Base-by-base conservation (phyloP, 2,113 vertebrate genomes). In the Stigmatopora nigra region DNA sequence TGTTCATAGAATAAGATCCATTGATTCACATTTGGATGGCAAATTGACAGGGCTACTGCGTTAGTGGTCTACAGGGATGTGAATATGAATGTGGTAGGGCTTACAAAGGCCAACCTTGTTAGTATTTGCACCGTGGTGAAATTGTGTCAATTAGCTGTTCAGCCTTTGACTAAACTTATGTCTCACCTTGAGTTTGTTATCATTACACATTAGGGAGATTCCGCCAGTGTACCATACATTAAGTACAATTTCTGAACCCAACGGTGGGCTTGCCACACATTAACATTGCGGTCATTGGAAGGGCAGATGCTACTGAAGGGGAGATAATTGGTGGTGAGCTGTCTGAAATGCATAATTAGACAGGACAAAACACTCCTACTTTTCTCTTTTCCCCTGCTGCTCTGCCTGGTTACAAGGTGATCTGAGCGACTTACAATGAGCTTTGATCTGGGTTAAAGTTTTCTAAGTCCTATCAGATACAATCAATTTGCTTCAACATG, bases 331-430 rank as follows among this genome's bases (percentile, higher is more conserved):
- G 85, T 86, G 88, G 85, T 71, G 81, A 89, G 83, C 82, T 88
- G 87, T 88, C 87, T 89, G 84, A 89, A 89, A 89, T 89, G 86
- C 89, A 88, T 91, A 91, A 90, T 91, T 90, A 89, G 84, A 89
- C 69, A 45, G 84, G 87, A 91, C 85, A 82, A 86, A 87, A 84
- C 84, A 85, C 87, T 84, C 85, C 86, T 77, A 51, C 84, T 82
- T 80, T 77, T 78, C 75, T 73, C 79, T 82, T 81, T 77, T 68
- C 73, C 68, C 53, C 71, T 52, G 20, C 75, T 36, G 48, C 78
- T 75, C 78, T 76, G 73, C 73, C 73, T 78, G 80, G 77, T 73
- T 69, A 64, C 72, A 53, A 67, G 75, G 65, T 84, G 87, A 88
- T 90, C 86, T 88, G 81, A 89, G 83, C 70, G 51, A 71, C 84